Percentiles rank a stretch among this genome's conserved stretches.
Conservation (phyloP, 2,797 vertebrate species). For the Tinamus major region DNA sequence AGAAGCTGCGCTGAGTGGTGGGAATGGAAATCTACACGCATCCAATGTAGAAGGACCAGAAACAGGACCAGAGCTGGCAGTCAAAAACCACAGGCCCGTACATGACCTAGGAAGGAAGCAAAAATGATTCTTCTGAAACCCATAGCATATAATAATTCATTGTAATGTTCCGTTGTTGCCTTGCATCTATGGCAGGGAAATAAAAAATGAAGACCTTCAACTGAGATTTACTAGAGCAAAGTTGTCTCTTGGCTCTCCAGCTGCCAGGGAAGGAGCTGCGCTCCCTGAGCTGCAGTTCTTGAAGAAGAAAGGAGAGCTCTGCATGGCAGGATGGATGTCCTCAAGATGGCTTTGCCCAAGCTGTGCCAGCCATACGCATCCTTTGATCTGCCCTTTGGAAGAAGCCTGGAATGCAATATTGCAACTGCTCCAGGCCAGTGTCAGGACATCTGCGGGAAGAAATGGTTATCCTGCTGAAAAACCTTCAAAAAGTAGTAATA, state of each 20-base stretch:
- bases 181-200: background rate
- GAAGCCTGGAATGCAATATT: accelerated
- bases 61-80: slow-evolving; percentile 27
- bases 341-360: accelerated
- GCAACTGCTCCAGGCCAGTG: no score
- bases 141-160: slow-evolving; percentile 72
- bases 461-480: background rate
- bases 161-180: slow-evolving; percentile 59
- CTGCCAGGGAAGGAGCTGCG: background rate
- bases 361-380: background rate
- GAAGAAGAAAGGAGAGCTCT: background rate
- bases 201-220: background rate
- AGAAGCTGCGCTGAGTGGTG: background rate
- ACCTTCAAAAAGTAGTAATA: background rate
- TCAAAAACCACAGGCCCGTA: slow-evolving; percentile 21
- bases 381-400: background rate
- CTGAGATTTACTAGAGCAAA: background rate
- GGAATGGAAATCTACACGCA: slow-evolving; percentile 53
- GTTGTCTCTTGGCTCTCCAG: background rate
- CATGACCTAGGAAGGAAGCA: slow-evolving; percentile 74
- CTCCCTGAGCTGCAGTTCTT: background rate
- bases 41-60: slow-evolving; percentile 1
- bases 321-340: background rate
- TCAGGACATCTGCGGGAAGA: accelerated
- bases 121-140: slow-evolving; percentile 67